Percentiles rank a stretch among this genome's conserved stretches.
phyloP scores from a whole-genome alignment of 2,113 vertebrate species.

The Fukomys damarensis region DNA sequence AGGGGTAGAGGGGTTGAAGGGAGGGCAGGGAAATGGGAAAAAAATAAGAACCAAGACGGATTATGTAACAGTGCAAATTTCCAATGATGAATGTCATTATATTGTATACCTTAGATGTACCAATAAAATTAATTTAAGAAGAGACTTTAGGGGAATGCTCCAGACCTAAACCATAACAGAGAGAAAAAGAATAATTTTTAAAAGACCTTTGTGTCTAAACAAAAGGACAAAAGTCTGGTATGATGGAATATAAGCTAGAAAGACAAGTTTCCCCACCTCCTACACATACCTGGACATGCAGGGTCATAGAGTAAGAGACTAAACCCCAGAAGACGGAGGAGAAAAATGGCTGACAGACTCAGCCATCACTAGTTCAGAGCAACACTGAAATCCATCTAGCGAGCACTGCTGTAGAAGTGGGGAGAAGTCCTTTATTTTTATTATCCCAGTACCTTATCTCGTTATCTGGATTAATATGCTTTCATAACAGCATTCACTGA shows the following conservation, averaged over 20 bases:
- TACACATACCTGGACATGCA: accelerated
- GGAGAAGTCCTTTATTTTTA: not conserved
- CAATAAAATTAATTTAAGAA: too few relatives aligned
- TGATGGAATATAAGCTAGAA: not conserved
- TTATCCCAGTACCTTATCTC: not conserved
- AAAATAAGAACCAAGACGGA: too few relatives aligned
- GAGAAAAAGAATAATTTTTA: not conserved
- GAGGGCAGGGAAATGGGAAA: too few relatives aligned
- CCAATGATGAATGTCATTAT: too few relatives aligned
- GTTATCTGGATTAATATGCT: not conserved
- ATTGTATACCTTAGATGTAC: too few relatives aligned
- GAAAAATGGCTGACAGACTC: not conserved
- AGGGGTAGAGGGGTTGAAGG: too few relatives aligned
- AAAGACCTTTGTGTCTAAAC: not conserved
- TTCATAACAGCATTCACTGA: not conserved
- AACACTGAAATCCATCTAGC: not conserved
- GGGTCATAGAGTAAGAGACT: not conserved
- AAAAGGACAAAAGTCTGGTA: not conserved
- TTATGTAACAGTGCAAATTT: too few relatives aligned
- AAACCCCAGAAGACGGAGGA: not conserved
- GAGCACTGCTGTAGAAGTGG: not conserved
- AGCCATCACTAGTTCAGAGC: not conserved
- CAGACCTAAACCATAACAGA: not conserved
- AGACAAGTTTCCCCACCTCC: not conserved
- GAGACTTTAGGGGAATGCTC: too few relatives aligned